Evolutionary conservation across 2,888 invertebrate genomes (phyloP).

Genomic region (Chouioia cunea): DNA sequence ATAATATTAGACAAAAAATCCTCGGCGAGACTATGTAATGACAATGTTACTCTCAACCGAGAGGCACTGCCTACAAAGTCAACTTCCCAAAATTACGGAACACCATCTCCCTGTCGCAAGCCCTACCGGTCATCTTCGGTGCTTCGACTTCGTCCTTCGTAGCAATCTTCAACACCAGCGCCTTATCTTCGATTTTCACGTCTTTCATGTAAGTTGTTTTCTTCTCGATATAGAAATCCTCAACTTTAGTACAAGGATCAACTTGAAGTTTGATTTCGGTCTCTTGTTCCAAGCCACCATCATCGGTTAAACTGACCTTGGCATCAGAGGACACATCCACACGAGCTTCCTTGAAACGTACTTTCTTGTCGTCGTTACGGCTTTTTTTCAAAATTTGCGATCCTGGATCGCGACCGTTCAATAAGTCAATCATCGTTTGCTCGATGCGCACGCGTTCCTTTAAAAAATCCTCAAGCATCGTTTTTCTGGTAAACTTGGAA

Average conservation of each 20-base stretch:
- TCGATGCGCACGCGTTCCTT: slow-evolving; percentile 53
- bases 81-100: slow-evolving; percentile 41
- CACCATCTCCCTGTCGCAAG: slow-evolving; percentile 28
- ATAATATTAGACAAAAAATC: no score
- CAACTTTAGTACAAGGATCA: slow-evolving; percentile 35
- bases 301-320: slow-evolving; percentile 9
- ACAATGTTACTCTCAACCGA: background rate
- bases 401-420: slow-evolving; percentile 52
- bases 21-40: background rate
- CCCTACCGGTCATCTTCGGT: slow-evolving; percentile 31
- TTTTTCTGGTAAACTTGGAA: slow-evolving; percentile 32
- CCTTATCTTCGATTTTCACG: slow-evolving; percentile 44
- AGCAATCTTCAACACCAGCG: slow-evolving; percentile 42
- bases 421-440: slow-evolving; percentile 55
- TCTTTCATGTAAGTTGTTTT: slow-evolving; percentile 40
- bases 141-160: slow-evolving; percentile 9
- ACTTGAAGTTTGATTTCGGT: slow-evolving; percentile 44
- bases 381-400: slow-evolving; percentile 50
- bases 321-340: slow-evolving; percentile 12
- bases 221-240: slow-evolving; percentile 43
- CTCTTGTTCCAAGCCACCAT: slow-evolving; percentile 23
- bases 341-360: slow-evolving; percentile 55
- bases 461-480: slow-evolving; percentile 49
- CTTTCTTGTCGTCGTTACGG: slow-evolving; percentile 56
- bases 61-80: slow-evolving; percentile 16